Evolutionary conservation across 1,140 invertebrate species (phyloP).

Genomic region (Grapholita molesta): DNA sequence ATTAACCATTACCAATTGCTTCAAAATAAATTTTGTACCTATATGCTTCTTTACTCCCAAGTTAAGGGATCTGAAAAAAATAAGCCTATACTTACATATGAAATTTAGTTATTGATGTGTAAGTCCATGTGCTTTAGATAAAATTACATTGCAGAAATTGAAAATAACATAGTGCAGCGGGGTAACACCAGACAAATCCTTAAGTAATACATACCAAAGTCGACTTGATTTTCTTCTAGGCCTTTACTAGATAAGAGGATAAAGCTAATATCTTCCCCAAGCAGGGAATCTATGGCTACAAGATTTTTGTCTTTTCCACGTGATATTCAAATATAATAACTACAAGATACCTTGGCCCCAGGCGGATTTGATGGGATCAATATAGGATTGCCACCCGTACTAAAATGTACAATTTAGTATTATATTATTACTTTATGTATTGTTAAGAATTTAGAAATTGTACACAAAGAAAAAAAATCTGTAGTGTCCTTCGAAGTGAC

Average conservation of each 20-base stretch:
- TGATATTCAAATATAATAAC: not conserved
- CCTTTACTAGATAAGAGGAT: not conserved
- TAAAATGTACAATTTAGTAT: not conserved
- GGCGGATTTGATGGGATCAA: slow-evolving; percentile 3
- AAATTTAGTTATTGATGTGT: not conserved
- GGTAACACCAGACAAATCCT: not conserved
- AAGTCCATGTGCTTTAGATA: not conserved
- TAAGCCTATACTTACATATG: not conserved
- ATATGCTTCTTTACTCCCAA: too few relatives aligned
- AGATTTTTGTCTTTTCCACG: not conserved
- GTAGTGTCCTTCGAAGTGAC: too few relatives aligned
- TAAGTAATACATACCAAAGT: not conserved
- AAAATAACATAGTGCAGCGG: not conserved
- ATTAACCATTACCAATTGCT: too few relatives aligned
- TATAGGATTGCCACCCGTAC: not conserved
- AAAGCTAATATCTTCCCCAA: not conserved
- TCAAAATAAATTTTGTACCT: too few relatives aligned
- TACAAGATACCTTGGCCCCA: not conserved
- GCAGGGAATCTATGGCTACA: not conserved
- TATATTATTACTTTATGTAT: too few relatives aligned
- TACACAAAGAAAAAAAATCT: too few relatives aligned
- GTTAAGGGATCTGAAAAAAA: too few relatives aligned
- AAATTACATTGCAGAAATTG: not conserved
- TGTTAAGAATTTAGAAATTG: too few relatives aligned
- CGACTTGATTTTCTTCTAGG: not conserved